Conservation (phyloP, 2,888 invertebrate species). For the Acrobasis repandana region DNA sequence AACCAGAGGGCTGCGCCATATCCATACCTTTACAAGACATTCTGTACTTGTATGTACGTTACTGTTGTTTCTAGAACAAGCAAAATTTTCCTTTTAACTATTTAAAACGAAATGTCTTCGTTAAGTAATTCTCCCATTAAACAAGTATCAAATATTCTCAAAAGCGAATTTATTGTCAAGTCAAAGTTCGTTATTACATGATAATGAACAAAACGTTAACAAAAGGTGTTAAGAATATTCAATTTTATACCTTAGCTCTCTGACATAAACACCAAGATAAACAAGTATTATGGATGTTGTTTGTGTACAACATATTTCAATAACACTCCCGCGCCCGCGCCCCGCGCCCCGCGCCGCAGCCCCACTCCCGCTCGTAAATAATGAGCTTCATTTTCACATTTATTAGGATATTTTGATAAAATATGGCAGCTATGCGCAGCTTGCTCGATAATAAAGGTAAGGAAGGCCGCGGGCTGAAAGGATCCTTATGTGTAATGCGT, state of each 20-base stretch:
- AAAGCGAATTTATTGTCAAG: conserved; percentile 4
- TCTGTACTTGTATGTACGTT: too few species aligned
- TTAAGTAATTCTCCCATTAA: not conserved
- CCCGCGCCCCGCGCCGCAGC: not conserved
- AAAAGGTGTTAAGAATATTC: not conserved
- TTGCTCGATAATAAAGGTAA: conserved; percentile 5
- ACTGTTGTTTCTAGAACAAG: not conserved
- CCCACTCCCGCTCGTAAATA: conserved; percentile 5
- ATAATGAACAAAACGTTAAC: not conserved
- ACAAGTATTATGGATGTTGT: not conserved
- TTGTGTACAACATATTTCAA: conserved; percentile 9
- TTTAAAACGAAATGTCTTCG: not conserved
- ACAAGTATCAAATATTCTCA: not conserved
- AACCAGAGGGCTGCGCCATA: too few species aligned
- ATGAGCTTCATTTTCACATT: conserved; percentile 21
- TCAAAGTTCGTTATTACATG: not conserved
- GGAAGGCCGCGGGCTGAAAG: not conserved
- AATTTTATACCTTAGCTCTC: not conserved
- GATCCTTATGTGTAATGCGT: not conserved
- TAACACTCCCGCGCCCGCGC: not conserved
- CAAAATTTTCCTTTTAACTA: not conserved
- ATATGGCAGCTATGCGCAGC: conserved; percentile 6
- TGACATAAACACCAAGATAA: not conserved
- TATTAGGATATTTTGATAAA: conserved; percentile 22
- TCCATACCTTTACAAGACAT: too few species aligned